phyloP scores from a whole-genome alignment of 2,888 invertebrate species.

The Cyaniris semiargus region DNA sequence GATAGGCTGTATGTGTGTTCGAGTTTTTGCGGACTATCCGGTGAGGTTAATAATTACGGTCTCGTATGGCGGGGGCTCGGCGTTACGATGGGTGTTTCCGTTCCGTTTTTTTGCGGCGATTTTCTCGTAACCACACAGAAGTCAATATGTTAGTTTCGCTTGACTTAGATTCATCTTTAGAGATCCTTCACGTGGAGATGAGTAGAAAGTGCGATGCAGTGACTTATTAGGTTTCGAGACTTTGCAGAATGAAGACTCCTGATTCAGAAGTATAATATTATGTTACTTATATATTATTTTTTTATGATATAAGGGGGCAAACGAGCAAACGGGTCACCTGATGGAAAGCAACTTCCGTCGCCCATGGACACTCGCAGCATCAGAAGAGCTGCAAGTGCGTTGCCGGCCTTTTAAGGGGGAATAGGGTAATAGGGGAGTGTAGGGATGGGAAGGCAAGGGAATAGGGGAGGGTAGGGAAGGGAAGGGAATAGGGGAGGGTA shows the following conservation, averaged over 20 bases:
- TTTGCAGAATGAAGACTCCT: background rate
- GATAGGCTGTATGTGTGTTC: constrained; percentile 45
- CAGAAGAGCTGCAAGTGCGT: too few relatives aligned
- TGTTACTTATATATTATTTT: too few relatives aligned
- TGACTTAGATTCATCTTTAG: constrained; percentile 33
- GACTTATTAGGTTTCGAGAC: background rate
- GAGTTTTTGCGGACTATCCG: constrained; percentile 65
- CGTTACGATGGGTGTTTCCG: constrained; percentile 58
- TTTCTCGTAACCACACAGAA: constrained; percentile 45
- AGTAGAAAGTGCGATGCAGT: background rate
- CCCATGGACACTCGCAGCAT: too few relatives aligned
- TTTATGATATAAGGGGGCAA: too few relatives aligned
- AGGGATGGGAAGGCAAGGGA: too few relatives aligned
- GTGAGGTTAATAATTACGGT: constrained; percentile 60
- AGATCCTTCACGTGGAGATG: constrained; percentile 14
- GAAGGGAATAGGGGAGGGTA: too few relatives aligned
- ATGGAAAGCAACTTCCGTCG: too few relatives aligned
- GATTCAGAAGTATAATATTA: too few relatives aligned
- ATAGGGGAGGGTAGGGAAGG: too few relatives aligned
- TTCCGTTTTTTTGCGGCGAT: constrained; percentile 49
- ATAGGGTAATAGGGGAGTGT: too few relatives aligned
- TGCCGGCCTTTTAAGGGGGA: too few relatives aligned
- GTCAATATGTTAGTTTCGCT: constrained; percentile 45
- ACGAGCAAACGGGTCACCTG: too few relatives aligned
- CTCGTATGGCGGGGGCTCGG: constrained; percentile 48